These are phyloP conservation scores for Lepus europaeus DNA, from an alignment of 2,113 vertebrate genomes.

Conservation along the genomic window DNA sequence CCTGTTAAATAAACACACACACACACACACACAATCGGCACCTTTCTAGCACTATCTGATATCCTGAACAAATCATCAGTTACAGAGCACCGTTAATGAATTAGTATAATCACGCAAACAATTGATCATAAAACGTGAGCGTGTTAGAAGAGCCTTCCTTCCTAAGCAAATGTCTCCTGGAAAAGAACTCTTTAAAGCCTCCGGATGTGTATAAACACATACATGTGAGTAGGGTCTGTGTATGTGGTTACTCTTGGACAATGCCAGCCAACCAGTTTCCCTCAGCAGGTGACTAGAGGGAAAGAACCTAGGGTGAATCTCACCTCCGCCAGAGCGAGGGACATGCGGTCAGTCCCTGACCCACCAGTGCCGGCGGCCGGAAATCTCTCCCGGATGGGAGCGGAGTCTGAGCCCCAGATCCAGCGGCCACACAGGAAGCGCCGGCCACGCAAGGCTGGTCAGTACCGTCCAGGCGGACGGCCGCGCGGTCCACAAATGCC, in stretches of 20 bases:
- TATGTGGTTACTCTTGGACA: neutral
- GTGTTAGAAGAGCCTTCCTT: neutral
- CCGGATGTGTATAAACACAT: neutral
- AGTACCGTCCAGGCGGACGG: too few relatives aligned
- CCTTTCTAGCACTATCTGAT: neutral
- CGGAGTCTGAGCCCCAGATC: too few relatives aligned
- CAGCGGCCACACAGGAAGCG: too few relatives aligned
- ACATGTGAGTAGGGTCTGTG: too few relatives aligned
- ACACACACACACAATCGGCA: too few relatives aligned
- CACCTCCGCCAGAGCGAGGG: too few relatives aligned
- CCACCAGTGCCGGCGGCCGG: too few relatives aligned
- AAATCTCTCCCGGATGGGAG: too few relatives aligned
- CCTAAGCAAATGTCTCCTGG: neutral
- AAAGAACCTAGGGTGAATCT: neutral
- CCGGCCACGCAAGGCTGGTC: too few relatives aligned
- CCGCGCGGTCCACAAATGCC: too few relatives aligned
- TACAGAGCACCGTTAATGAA: neutral
- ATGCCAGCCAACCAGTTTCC: neutral
- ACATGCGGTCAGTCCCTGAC: too few relatives aligned
- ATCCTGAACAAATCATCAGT: neutral
- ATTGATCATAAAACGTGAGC: neutral
- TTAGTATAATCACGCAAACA: neutral
- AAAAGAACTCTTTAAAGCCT: neutral
- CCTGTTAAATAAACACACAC: too few relatives aligned
- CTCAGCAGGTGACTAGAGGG: neutral